Evolutionary conservation across 2,888 invertebrate species (phyloP), one percentile per base, ranked within the genome.

Genomic region (Harmothoe impar): DNA sequence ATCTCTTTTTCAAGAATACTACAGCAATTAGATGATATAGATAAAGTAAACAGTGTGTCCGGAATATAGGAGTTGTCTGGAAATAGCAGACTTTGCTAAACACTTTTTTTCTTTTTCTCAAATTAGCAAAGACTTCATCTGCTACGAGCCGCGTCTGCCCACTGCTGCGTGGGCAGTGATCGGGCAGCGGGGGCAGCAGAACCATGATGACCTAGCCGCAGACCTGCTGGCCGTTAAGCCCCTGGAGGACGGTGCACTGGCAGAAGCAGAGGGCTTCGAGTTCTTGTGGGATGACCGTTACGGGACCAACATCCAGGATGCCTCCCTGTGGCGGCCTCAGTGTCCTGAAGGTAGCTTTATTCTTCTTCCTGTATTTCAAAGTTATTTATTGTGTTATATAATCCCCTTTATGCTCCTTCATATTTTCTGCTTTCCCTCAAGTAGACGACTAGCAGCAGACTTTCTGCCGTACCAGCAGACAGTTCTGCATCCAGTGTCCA

Each of bases 71-170:
- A n/a, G n/a, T n/a, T n/a, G n/a, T n/a, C n/a, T n/a, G n/a, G n/a
- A n/a, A n/a, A n/a, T n/a, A n/a, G n/a, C n/a, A n/a, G n/a, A n/a
- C n/a, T n/a, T n/a, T n/a, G n/a, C n/a, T n/a, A n/a, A n/a, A n/a
- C n/a, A n/a, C n/a, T 68, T n/a, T 17, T 81, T 31, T 81, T 7
- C 17, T 81, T 10, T 10, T 20, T 84, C 23, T 7, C 0, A n/a
- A 20, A 15, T 5, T n/a, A 84, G 84, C 25, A 7, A 43, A 20
- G 84, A 84, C 84, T 84, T 84, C 84, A 84, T 84, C 17, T 84
- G 84, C 20, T 84, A 35, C 33, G 84, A 35, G 15, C 84, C 84
- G 35, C 3, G 17, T 12, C 3, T 15, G 23, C 43, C 84, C 43
- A 20, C 10, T 17, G 0, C 35, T 15, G 25, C 10, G 0, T 84